Base-by-base conservation (phyloP, 1,140 invertebrate species). In the Euwallacea fornicatus region DNA sequence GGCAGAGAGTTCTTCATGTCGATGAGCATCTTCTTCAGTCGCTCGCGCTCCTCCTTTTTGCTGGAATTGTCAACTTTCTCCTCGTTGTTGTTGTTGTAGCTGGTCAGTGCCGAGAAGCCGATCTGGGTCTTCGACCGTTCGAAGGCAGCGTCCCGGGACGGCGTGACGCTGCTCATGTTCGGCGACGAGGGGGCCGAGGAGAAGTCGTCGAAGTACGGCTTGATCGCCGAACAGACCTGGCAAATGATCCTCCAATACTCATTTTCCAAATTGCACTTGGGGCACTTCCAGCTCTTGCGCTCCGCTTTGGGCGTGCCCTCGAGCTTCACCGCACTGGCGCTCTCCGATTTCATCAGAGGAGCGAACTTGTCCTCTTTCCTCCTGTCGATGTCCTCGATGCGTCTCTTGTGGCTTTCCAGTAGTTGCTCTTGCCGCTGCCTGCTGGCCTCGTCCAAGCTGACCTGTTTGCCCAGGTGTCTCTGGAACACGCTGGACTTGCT, bases 1-100 rank as follows among this genome's bases (percentile, higher is more conserved):
- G 87, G 85, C 71, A 89, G 75, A n/a, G 87, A 87, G 77, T 88
- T 85, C 75, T 89, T 88, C 86, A 89, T 88, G 77, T 88, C 86
- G 74, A 88, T 88, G 67, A 89, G 73, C 83, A 88, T 86, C 75
- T 88, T 86, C 71, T 85, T 87, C 21, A 89, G 76, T 78, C 84
- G 85, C 44, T 79, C 77, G 69, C 81, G 80, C 77, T 85, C 86
- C 76, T 87, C 84, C 55, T 75, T 77, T 59, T 80, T 81, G 58
- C 73, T 71, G 16, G 69, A 69, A 2, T 68, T 69, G 13, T 74
- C 71, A 44, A 73, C 44, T 69, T 77, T 74, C 13, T 72, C 64
- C 10, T 53, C 15, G 10, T 62, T 59, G 4, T 63, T 69, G 8
- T 75, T 74, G 15, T 73, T 76, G 47, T 76, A 76, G 10, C 47